Conservation (phyloP, 2,888 invertebrate genomes). For the Scelioninae gen. 2 region DNA sequence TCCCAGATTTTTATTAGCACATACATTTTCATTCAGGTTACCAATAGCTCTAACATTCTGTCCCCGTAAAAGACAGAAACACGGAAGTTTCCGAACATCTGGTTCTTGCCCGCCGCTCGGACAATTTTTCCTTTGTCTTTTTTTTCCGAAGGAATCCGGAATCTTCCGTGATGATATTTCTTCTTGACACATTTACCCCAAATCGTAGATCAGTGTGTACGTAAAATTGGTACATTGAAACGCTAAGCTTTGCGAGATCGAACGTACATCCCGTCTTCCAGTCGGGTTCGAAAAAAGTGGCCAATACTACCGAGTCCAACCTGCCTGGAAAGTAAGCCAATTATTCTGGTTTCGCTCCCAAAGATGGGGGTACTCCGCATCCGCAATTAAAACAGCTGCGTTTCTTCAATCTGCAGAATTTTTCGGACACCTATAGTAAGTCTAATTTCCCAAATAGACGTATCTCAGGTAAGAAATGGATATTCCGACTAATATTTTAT, state of each 20-base stretch:
- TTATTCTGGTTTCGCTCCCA: no score
- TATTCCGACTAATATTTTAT: slow-evolving; percentile 43
- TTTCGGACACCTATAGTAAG: neutral
- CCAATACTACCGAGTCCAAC: no score
- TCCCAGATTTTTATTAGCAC: slow-evolving; percentile 49
- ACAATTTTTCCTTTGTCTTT: slow-evolving; percentile 5
- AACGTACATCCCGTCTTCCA: slow-evolving; percentile 4
- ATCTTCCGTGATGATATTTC: slow-evolving; percentile 22
- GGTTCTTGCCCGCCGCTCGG: neutral
- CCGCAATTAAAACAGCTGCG: no score
- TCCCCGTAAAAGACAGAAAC: slow-evolving; percentile 9
- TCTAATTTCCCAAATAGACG: slow-evolving; percentile 42
- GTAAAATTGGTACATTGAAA: slow-evolving; percentile 13
- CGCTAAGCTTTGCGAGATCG: neutral
- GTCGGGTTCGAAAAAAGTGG: no score
- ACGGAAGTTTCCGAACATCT: slow-evolving; percentile 32
- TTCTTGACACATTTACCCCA: slow-evolving; percentile 32
- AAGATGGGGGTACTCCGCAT: no score
- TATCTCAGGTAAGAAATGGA: slow-evolving; percentile 30
- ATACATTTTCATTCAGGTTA: slow-evolving; percentile 44
- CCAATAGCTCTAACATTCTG: slow-evolving; percentile 41
- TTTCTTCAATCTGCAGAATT: no score
- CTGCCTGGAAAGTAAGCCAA: no score
- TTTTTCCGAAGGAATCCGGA: slow-evolving; percentile 19
- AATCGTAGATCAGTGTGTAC: slow-evolving; percentile 22